Evolutionary conservation across 2,113 vertebrate species (phyloP).

Genomic region (Notothenia rossii): DNA sequence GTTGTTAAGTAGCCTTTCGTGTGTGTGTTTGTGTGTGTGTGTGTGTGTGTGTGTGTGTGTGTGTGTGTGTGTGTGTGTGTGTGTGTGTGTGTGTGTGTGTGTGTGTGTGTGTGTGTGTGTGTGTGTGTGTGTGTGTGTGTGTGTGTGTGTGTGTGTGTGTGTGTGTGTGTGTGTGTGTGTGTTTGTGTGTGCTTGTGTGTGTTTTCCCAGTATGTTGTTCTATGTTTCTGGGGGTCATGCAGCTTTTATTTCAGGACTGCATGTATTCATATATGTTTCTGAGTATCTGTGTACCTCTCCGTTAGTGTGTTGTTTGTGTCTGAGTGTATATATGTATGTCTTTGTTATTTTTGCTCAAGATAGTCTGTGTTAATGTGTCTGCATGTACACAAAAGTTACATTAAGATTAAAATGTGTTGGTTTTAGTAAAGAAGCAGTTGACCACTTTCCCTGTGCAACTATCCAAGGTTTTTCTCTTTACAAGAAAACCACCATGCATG

Average conservation of each 20-base stretch:
- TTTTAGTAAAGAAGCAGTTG: constrained; percentile 49
- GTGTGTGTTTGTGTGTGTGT: background rate
- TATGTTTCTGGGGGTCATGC: constrained; percentile 11
- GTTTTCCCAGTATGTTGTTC: too few relatives aligned
- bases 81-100: constrained; percentile 6
- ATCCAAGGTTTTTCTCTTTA: background rate
- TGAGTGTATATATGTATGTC: constrained; percentile 30
- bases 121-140: constrained; percentile 20
- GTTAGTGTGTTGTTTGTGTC: background rate
- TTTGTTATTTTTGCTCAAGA: background rate
- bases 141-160: constrained; percentile 14
- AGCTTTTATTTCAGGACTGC: constrained; percentile 31
- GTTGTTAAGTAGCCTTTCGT: background rate
- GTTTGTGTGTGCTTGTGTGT: too few relatives aligned
- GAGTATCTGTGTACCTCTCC: background rate
- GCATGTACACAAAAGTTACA: background rate
- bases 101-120: constrained; percentile 1
- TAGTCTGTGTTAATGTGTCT: constrained; percentile 9
- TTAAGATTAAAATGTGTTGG: background rate
- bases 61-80: too few relatives aligned
- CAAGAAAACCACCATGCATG: background rate
- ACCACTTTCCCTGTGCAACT: constrained; percentile 42
- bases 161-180: background rate
- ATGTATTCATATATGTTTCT: constrained; percentile 38
- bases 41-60: too few relatives aligned